Evolutionary conservation across 1,140 invertebrate species (phyloP).

Genomic region (Platyura marginata): DNA sequence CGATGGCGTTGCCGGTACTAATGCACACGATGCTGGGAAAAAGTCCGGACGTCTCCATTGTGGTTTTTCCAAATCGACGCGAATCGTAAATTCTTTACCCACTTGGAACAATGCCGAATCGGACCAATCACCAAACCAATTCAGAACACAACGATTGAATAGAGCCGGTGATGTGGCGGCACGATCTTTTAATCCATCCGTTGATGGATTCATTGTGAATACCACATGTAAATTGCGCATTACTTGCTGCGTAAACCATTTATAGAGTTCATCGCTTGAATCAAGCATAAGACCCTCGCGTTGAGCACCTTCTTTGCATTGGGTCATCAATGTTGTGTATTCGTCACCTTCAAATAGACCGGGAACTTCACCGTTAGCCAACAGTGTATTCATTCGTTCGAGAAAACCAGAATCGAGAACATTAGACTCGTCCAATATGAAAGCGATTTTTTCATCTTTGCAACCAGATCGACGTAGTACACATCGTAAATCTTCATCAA

Average conservation of each 20-base stretch:
- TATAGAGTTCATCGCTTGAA: slow-evolving; percentile 95
- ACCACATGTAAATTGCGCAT: slow-evolving; percentile 99
- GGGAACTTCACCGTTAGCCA: slow-evolving; percentile 93
- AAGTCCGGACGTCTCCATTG: slow-evolving; percentile 71
- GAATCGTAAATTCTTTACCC: slow-evolving; percentile 70
- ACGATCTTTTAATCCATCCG: slow-evolving; percentile 92
- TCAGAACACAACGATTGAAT: slow-evolving; percentile 98
- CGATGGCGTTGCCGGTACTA: slow-evolving; percentile 51
- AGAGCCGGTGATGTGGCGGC: slow-evolving; percentile 96
- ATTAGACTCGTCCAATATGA: slow-evolving; percentile 98
- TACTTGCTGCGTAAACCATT: slow-evolving; percentile 92
- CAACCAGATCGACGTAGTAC: slow-evolving; percentile 89
- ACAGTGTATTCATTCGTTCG: slow-evolving; percentile 96
- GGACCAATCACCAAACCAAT: slow-evolving; percentile 99
- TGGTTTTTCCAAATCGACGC: slow-evolving; percentile 63
- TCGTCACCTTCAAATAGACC: slow-evolving; percentile 89
- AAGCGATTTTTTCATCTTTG: slow-evolving; percentile 97
- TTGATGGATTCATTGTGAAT: slow-evolving; percentile 99
- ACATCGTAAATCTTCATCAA: slow-evolving; percentile 93
- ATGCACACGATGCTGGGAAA: slow-evolving; percentile 70
- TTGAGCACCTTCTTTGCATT: slow-evolving; percentile 98
- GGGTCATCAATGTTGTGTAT: slow-evolving; percentile 97
- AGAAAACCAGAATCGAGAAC: slow-evolving; percentile 97
- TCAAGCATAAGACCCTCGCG: slow-evolving; percentile 96
- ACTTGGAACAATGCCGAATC: slow-evolving; percentile 87